Evolutionary conservation across 2,113 vertebrate genomes (phyloP).

Genomic region (Passer montanus): DNA sequence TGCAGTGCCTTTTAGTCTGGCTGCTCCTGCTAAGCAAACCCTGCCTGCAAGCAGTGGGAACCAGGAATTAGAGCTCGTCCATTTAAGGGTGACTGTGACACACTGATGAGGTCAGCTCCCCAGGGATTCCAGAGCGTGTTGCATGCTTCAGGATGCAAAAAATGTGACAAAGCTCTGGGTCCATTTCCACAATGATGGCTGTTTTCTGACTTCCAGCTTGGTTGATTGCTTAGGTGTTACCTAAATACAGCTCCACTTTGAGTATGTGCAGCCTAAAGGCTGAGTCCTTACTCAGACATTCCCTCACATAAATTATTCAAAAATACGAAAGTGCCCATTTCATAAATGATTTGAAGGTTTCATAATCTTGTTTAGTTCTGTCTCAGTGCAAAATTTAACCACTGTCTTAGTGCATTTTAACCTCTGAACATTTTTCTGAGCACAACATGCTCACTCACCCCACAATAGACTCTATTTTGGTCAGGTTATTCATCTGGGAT

Average conservation of each 20-base stretch:
- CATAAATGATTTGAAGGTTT: not conserved
- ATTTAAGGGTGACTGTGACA: not conserved
- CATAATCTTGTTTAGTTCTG: not conserved
- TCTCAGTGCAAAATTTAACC: not conserved
- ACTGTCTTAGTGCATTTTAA: not conserved
- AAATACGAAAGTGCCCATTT: not conserved
- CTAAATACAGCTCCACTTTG: not conserved
- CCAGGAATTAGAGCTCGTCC: not conserved
- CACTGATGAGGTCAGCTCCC: not conserved
- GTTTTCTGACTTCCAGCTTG: not conserved
- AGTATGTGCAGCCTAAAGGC: not conserved
- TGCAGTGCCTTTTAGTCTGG: not conserved
- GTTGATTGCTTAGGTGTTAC: not conserved
- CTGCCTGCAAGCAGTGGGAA: not conserved
- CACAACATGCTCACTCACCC: not conserved
- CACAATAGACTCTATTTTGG: not conserved
- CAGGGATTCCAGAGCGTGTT: not conserved
- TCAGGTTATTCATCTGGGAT: not conserved
- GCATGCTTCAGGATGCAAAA: not conserved
- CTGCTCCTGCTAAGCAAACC: not conserved
- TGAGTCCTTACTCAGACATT: not conserved
- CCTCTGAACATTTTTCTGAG: not conserved
- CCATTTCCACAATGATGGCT: not conserved
- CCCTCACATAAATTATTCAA: not conserved
- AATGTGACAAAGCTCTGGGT: not conserved